These are phyloP conservation scores for Meteorus sp. DNA, from an alignment of 1,140 invertebrate species.

Conservation along the genomic window DNA sequence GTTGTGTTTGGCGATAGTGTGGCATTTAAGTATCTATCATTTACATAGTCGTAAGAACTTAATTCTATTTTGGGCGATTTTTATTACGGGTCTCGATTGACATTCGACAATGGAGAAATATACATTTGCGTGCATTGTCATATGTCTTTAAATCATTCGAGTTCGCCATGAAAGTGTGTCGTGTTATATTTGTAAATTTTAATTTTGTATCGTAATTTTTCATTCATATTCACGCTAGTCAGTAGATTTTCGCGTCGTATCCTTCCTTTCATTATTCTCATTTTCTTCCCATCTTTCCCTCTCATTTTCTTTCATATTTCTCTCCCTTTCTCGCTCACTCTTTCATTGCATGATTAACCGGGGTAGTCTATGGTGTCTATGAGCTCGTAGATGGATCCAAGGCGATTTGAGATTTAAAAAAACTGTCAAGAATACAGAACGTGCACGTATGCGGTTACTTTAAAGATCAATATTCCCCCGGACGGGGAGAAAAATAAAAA, in stretches of 20 bases:
- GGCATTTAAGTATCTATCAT: constrained; percentile 26
- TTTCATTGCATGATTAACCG: constrained; percentile 40
- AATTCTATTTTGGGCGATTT: constrained; percentile 9
- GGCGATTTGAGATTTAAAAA: constrained; percentile 53
- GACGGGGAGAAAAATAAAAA: constrained; percentile 3
- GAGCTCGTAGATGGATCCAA: constrained; percentile 49
- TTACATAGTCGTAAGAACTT: constrained; percentile 20
- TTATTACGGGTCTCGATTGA: neutral
- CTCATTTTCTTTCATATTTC: too few species aligned
- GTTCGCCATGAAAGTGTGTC: too few species aligned
- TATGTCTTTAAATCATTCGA: neutral
- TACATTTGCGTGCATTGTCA: neutral
- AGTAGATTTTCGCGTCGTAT: constrained; percentile 12
- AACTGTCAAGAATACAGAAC: constrained; percentile 55
- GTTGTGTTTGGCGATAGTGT: constrained; percentile 34
- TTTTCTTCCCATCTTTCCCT: too few species aligned
- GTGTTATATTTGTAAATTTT: too few species aligned
- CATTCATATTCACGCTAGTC: neutral
- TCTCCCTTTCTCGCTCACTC: too few species aligned
- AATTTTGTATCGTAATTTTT: neutral
- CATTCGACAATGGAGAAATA: too few species aligned
- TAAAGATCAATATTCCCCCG: constrained; percentile 15
- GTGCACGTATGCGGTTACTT: constrained; percentile 50
- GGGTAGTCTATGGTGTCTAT: constrained; percentile 43
- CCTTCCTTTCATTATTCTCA: too few species aligned